A percentile compares a stretch with the other conserved stretches of the same genome.
These are phyloP conservation scores for Sphenodon punctatus DNA, from an alignment of 2,797 vertebrate species.

Conservation along the genomic window DNA sequence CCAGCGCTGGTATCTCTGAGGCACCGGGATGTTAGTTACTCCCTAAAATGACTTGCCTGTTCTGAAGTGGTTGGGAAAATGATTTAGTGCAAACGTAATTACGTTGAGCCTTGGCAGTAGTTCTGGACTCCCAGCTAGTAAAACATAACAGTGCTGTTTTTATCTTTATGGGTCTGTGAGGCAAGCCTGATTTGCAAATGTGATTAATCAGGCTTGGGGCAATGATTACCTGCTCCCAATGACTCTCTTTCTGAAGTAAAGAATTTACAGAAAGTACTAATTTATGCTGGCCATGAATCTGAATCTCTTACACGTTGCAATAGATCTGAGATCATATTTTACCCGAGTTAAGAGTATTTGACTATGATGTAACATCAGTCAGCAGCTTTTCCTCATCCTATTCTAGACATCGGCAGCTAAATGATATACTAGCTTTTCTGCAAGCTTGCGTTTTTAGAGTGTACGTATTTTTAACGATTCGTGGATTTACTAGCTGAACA, in stretches of 20 bases:
- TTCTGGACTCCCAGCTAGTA: background rate
- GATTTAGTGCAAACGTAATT: background rate
- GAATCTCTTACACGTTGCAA: background rate
- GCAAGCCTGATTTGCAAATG: background rate
- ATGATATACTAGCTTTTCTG: background rate
- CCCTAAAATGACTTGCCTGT: background rate
- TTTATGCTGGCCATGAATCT: background rate
- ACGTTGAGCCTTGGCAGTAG: background rate
- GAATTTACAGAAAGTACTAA: background rate
- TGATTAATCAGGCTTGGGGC: background rate
- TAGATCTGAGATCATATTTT: background rate
- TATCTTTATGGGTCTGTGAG: background rate
- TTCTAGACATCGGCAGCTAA: background rate
- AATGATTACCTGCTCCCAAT: background rate
- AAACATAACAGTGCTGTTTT: background rate
- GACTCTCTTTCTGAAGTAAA: background rate
- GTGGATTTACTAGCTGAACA: conserved; percentile 3
- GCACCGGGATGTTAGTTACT: background rate
- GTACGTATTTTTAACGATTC: conserved; percentile 3
- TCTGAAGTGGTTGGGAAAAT: background rate
- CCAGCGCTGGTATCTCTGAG: background rate
- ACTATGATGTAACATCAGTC: background rate
- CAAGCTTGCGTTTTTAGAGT: conserved; percentile 30
- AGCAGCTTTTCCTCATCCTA: background rate
- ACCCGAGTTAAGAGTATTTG: background rate